These are phyloP conservation scores for Reticulitermes speratus DNA, from an alignment of 1,140 invertebrate genomes.

Conservation along the genomic window DNA sequence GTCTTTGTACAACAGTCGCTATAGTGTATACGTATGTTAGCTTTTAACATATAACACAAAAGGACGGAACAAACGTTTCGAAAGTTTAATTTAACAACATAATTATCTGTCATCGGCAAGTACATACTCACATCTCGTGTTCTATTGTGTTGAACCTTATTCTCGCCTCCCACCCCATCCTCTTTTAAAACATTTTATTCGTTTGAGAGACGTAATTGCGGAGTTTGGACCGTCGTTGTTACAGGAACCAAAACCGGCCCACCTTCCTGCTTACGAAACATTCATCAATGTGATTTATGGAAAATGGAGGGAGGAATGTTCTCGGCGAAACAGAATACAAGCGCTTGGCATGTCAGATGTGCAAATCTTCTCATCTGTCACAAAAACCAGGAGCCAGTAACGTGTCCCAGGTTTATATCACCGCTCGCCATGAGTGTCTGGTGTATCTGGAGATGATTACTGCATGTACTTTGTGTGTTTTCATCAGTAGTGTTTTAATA, in stretches of 20 bases:
- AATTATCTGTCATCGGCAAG: neutral
- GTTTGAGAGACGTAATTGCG: neutral
- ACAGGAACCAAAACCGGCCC: neutral
- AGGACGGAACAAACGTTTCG: neutral
- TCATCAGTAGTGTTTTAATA: neutral
- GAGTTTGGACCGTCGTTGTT: neutral
- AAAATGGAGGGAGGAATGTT: neutral
- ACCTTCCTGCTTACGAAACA: neutral
- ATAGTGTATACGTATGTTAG: too few species aligned
- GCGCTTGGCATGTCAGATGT: neutral
- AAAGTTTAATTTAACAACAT: neutral
- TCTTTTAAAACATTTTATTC: neutral
- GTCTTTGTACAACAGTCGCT: too few species aligned
- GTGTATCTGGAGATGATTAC: neutral
- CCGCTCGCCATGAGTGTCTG: neutral
- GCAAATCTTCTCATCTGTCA: slow-evolving; percentile 11
- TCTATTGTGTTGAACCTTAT: neutral
- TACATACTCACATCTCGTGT: neutral
- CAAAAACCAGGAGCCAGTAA: neutral
- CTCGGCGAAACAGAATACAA: neutral
- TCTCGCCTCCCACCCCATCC: neutral
- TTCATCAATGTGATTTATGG: slow-evolving; percentile 3
- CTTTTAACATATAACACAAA: neutral
- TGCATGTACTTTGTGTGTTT: neutral
- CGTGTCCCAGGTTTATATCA: neutral